Base-by-base conservation (phyloP, 2,888 invertebrate species). In the Belgica antarctica region DNA sequence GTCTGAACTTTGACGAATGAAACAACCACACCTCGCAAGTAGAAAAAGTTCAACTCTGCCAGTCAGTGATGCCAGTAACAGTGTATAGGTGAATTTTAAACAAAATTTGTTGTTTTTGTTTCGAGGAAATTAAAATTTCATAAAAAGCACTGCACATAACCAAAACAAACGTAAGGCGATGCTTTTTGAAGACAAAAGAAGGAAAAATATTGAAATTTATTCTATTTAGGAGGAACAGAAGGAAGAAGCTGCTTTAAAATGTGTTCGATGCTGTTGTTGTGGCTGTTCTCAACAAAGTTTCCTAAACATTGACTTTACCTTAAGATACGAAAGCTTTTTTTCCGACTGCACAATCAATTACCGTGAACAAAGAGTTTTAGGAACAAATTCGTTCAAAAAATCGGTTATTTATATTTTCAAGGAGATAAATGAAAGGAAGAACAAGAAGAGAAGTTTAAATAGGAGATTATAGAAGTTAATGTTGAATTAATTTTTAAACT, bases 301-400 rank as follows among this genome's bases (percentile, higher is more conserved):
- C 12, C 57, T 68, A n/a, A 41, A 63, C 22, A 63, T 34, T 68
- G 31, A 68, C 68, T 57, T 70, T 70, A 70, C 70, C 70, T 70
- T 70, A 41, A 70, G 61, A 70, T 70, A 70, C 61, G 70, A 70
- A 70, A 61, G 61, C 46, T 70, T 70, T 47, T 70, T 70, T 41
- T 70, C 70, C 27, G 47, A 70, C 70, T 70, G 70, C 27, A 31
- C 57, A 68, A 68, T 57, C 46, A 41, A 47, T 59, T n/a, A 46
- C 47, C 36, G 15, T 19, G 22, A 8, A 17, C 5, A 62, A 15
- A 62, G 7, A 7, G 1, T 19, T 61, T 57, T 22, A 41, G 22
- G 28, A 41, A 24, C 25, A 47, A 27, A 47, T 47, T 65, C n/a
- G n/a, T 41, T 41, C 41, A 41, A 15, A n/a, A 41, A 41, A 41